Conservation (phyloP, 2,113 vertebrate species). For the Poicephalus meyeri region DNA sequence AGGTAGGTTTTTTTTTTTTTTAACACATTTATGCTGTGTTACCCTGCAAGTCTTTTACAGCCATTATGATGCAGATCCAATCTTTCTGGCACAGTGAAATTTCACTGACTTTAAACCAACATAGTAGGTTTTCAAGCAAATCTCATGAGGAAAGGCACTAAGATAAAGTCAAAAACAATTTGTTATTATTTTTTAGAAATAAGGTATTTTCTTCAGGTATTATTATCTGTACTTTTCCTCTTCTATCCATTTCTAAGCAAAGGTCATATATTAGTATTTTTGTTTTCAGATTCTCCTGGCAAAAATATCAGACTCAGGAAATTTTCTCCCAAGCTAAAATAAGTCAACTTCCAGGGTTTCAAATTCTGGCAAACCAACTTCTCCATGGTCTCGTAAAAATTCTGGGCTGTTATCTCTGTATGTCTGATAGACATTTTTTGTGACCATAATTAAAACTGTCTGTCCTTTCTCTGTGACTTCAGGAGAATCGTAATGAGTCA, state of each 20-base stretch:
- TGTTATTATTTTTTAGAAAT: background rate
- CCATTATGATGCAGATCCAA: background rate
- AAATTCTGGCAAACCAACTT: slow-evolving; percentile 49
- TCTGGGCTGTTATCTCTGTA: slow-evolving; percentile 61
- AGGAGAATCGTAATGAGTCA: slow-evolving; percentile 70
- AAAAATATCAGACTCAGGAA: background rate
- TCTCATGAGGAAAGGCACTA: background rate
- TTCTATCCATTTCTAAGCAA: background rate
- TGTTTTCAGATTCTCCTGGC: background rate
- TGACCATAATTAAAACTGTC: slow-evolving; percentile 60
- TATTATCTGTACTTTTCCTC: background rate
- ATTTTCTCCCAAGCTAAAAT: slow-evolving; percentile 11
- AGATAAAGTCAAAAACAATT: background rate
- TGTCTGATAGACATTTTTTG: slow-evolving; percentile 48
- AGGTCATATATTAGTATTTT: background rate
- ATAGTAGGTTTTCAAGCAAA: background rate
- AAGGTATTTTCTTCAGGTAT: background rate
- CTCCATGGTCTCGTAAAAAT: slow-evolving; percentile 65
- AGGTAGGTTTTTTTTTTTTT: background rate
- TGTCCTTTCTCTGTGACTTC: slow-evolving; percentile 58
- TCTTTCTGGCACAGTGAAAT: background rate
- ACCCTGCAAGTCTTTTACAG: background rate
- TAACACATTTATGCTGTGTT: background rate
- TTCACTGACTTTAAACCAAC: background rate
- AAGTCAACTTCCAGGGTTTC: slow-evolving; percentile 20